Percentiles rank a stretch among this genome's conserved stretches.
Evolutionary conservation across 64 coral and sea anemone species (phyloP).

Genomic region (Actinia tenebrosa): DNA sequence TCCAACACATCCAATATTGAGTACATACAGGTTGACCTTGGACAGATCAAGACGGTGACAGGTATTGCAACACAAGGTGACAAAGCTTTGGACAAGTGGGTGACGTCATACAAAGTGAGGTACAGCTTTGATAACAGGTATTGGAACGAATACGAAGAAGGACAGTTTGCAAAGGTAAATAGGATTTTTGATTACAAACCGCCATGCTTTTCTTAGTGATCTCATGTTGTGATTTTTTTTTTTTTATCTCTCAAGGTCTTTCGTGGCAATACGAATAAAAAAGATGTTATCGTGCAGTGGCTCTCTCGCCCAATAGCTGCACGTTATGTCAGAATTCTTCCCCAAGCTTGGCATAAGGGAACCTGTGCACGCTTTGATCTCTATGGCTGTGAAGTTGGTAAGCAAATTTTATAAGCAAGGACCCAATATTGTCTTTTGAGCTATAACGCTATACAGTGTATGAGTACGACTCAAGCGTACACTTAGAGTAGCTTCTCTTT

Average conservation of each 20-base stretch:
- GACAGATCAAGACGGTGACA: neutral
- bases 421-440: too few species aligned
- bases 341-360: neutral
- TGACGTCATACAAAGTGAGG: neutral
- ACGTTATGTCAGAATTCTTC: neutral
- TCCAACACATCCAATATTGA: neutral
- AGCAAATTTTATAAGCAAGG: neutral
- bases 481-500: too few species aligned
- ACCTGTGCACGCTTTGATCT: neutral
- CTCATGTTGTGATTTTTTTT: too few species aligned
- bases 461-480: too few species aligned
- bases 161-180: neutral
- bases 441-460: too few species aligned
- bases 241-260: neutral
- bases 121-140: neutral
- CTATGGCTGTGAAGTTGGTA: conserved; percentile 11
- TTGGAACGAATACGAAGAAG: neutral
- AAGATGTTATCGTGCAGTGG: conserved; percentile 1
- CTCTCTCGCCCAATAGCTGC: neutral
- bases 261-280: neutral
- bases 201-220: too few species aligned
- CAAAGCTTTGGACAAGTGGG: neutral
- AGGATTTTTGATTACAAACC: neutral
- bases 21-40: conserved; percentile 10
- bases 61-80: neutral